Conservation (phyloP, 1,140 invertebrate species). For the Tetragnatha versicolor region DNA sequence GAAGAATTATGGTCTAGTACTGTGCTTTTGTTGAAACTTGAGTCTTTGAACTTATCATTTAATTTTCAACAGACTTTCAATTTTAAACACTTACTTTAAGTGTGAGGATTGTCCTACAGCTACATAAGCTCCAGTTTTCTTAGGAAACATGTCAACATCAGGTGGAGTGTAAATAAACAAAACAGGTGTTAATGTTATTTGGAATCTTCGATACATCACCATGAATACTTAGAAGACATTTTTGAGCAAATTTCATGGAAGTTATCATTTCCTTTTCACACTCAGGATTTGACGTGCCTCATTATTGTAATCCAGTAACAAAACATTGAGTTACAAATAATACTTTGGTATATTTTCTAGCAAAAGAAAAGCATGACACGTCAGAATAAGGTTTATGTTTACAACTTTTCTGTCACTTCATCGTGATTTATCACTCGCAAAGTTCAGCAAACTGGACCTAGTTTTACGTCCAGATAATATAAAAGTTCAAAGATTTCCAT, state of each 20-base stretch:
- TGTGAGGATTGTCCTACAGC: constrained; percentile 16
- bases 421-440: too few species aligned
- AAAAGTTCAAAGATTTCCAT: background rate
- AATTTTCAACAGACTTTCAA: too few species aligned
- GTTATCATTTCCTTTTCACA: constrained; percentile 15
- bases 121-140: constrained; percentile 37
- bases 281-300: background rate
- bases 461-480: background rate
- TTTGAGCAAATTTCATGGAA: background rate
- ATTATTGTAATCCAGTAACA: background rate
- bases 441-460: background rate
- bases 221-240: background rate
- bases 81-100: constrained; percentile 8
- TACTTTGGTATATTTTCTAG: background rate
- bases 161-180: constrained; percentile 31
- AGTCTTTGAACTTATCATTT: too few species aligned
- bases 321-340: background rate
- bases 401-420: too few species aligned
- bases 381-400: background rate
- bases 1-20: too few species aligned
- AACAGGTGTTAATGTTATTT: background rate
- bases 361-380: background rate
- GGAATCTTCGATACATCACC: background rate
- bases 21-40: too few species aligned
- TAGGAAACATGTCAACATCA: constrained; percentile 31